Evolutionary conservation across 2,888 invertebrate genomes (phyloP), one percentile per base, ranked within the genome.

Genomic region (Drosophila paramelanica): DNA sequence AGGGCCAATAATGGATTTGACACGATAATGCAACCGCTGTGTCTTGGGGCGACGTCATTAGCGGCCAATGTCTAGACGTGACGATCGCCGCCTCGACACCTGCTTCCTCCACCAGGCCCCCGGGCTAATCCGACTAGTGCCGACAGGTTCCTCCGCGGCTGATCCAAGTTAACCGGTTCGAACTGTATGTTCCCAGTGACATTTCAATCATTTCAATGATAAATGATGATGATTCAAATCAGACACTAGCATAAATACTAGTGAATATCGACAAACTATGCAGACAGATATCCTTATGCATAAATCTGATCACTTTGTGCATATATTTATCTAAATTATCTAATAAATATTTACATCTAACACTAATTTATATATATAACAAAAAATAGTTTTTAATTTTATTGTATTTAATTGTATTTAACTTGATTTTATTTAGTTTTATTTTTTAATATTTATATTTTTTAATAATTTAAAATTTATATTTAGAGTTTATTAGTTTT

Each of bases 1-100:
- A 59, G 67, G 67, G 68, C 68, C 73, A 73, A 73, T 73, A 73
- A 73, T 73, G 73, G 68, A 64, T 73, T 73, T 56, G 67, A 31
- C 62, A 67, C 58, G 58, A 73, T 67, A 73, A 62, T 73, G 73
- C 67, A 73, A 56, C 57, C 50, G 17, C 14, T 39, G 51, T 43
- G 31, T 59, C 49, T 64, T 53, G 49, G 43, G 64, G 39, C 64
- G 74, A 52, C 57, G 73, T 74, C 73, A 74, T 74, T 74, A 74
- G 69, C 73, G 38, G 55, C 17, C 50, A 53, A 60, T 69, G 68
- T 57, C 55, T 59, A 67, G 64, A 69, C 69, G 43, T 58, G 56
- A 64, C 74, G 60, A 73, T 73, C 51, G 55, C 42, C 73, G 42
- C 31, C 53, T 46, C 51, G 53, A 72, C 72, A 62, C 62, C 56